phyloP scores from a whole-genome alignment of 2,113 vertebrate genomes.

The Microcebus jonahi region DNA sequence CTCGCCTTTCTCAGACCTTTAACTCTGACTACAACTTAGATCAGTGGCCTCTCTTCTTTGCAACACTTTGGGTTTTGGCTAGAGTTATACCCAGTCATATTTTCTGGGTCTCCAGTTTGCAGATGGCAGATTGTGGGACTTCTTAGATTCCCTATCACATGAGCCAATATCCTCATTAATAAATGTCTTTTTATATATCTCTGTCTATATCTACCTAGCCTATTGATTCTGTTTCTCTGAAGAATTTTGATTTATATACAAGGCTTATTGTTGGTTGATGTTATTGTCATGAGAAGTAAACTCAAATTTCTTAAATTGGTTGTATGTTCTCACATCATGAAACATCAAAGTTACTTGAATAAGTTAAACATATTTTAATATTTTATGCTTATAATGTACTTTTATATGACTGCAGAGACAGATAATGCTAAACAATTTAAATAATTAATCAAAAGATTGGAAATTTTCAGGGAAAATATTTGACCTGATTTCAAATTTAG shows the following conservation, averaged over 20 bases:
- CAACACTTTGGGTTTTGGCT: background rate
- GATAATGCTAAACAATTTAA: background rate
- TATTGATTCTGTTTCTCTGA: background rate
- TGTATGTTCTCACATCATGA: background rate
- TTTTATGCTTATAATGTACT: background rate
- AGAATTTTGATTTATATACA: background rate
- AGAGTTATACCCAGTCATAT: background rate
- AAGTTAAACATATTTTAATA: background rate
- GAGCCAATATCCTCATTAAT: background rate
- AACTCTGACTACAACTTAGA: background rate
- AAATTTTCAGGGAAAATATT: background rate
- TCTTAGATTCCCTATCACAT: too few relatives aligned
- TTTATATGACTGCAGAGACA: background rate
- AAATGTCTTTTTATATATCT: background rate
- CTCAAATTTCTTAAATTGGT: background rate
- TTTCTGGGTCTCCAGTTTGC: background rate
- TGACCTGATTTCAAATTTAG: background rate
- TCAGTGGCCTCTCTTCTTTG: background rate
- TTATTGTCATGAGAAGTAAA: background rate
- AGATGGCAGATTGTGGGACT: background rate
- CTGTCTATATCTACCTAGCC: background rate
- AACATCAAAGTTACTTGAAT: background rate
- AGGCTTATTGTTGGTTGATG: background rate
- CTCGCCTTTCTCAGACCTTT: fast-evolving
- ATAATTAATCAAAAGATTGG: background rate